Conservation (phyloP, 2,797 vertebrate species). For the Lutjanus argentimaculatus region DNA sequence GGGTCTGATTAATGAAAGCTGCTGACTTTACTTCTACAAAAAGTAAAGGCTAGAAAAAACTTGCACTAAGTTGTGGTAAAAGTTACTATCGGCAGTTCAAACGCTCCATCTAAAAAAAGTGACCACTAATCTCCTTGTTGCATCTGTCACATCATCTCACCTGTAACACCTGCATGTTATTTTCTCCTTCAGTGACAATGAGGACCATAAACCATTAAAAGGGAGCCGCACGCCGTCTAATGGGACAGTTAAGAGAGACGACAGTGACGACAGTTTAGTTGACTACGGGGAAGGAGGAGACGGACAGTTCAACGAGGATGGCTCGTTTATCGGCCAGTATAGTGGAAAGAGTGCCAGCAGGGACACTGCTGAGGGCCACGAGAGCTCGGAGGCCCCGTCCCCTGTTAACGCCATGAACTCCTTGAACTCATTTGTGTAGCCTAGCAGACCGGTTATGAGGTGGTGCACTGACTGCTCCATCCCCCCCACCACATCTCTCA, state of each 20-base stretch:
- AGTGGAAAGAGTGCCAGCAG: constrained; percentile 94
- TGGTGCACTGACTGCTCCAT: constrained; percentile 52
- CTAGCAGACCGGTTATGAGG: constrained; percentile 37
- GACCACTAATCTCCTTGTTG: constrained; percentile 76
- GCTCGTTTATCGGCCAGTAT: constrained; percentile 99
- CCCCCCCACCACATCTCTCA: constrained; percentile 21
- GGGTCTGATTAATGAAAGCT: background rate
- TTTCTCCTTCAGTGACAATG: constrained; percentile 93
- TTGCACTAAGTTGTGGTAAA: constrained; percentile 8
- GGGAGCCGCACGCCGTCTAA: constrained; percentile 96
- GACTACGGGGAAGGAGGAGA: constrained; percentile 99
- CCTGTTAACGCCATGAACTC: constrained; percentile 98
- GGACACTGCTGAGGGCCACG: constrained; percentile 93
- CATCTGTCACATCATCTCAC: constrained; percentile 81
- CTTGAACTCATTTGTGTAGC: constrained; percentile 98
- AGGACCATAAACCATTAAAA: constrained; percentile 98
- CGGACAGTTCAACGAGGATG: constrained; percentile 99
- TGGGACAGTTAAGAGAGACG: constrained; percentile 97
- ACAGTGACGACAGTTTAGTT: constrained; percentile 99
- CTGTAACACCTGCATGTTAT: constrained; percentile 89
- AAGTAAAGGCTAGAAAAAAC: background rate
- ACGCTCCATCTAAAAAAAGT: constrained; percentile 83
- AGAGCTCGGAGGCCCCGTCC: constrained; percentile 97
- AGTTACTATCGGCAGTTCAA: constrained; percentile 14
- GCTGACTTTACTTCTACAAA: background rate